Evolutionary conservation across 2,797 vertebrate species (phyloP).

Genomic region (Anableps anableps): DNA sequence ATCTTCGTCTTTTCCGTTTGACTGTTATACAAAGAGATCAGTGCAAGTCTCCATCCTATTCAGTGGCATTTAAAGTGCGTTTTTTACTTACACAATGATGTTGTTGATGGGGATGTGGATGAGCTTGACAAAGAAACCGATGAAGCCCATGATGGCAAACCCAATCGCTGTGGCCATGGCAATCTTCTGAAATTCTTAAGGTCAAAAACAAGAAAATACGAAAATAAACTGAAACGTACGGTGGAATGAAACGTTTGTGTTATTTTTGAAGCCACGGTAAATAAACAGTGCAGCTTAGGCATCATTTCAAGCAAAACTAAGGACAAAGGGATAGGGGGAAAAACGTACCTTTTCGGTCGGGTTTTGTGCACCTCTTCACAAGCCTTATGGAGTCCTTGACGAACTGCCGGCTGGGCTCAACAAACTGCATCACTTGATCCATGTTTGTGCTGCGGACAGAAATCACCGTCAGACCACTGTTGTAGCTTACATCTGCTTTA

Average conservation of each 20-base stretch:
- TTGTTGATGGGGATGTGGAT: slow-evolving; percentile 99
- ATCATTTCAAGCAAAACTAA: not conserved
- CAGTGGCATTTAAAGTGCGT: too few relatives aligned
- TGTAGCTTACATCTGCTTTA: not conserved
- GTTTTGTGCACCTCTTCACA: slow-evolving; percentile 98
- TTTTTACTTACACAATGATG: slow-evolving; percentile 94
- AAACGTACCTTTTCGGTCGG: slow-evolving; percentile 93
- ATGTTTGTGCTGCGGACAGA: slow-evolving; percentile 74
- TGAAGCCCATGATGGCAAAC: slow-evolving; percentile 99
- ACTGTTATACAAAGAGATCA: not conserved
- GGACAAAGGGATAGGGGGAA: rapidly evolving
- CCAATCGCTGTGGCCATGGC: slow-evolving; percentile 99
- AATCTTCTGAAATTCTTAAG: slow-evolving; percentile 97
- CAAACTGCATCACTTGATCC: slow-evolving; percentile 99
- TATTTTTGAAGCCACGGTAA: not conserved
- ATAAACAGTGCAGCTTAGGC: not conserved
- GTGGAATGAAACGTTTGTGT: not conserved
- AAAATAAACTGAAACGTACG: not conserved
- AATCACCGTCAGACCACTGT: not conserved
- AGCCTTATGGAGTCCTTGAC: slow-evolving; percentile 98
- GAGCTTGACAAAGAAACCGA: slow-evolving; percentile 98
- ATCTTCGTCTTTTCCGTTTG: not conserved
- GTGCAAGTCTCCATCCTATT: not conserved
- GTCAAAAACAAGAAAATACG: not conserved
- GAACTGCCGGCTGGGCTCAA: slow-evolving; percentile 96